Base-by-base conservation (phyloP, 2,797 vertebrate genomes). In the Morelia viridis region DNA sequence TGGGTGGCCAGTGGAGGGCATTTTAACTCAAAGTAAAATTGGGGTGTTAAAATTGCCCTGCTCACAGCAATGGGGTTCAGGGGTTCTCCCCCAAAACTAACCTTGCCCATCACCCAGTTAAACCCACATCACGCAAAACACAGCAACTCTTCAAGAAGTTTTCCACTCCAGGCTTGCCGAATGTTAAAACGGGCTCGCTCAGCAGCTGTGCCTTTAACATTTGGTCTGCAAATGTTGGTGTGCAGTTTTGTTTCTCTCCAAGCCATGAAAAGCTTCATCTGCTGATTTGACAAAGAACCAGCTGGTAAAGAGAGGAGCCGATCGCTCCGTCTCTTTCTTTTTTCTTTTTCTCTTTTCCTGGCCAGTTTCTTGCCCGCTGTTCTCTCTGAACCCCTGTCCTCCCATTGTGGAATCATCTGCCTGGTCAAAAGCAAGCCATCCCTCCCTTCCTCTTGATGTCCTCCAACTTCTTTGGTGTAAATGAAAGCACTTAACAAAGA, bases 391-490 rank as follows among this genome's bases (percentile, higher is more conserved):
- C 71, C 71, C 41, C 41, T 11, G 19, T 80, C 71, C 46, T 80
- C 71, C 71, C 71, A 80, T 80, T 80, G 71, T 46, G 71, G 71
- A 41, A 80, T 80, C 71, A 80, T 80, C 41, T 80, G 71, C 71
- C 41, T 46, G 41, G 71, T 80, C 15, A 89, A 53, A 24, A 0
- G 83, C 83, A 28, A 50, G 28, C 13, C 26, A n/a, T 53, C 26
- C 87, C 62, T 53, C 58, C 10, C 41, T 31, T 56, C 26, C 35
- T 87, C 86, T 64, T 26, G 46, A 11, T 85, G n/a, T 58, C 35
- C 46, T 87, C n/a, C 92, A 76, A 76, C 92, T 87, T 71, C 41
- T 92, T 53, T 80, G 58, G 83, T 76, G 22, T 31, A 60, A 22
- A 92, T 62, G 41, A 53, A 84, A 83, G 87, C 58, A 31, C 62